Evolutionary conservation across 64 coral and sea anemone genomes (phyloP).

Genomic region (Orbicella faveolata): DNA sequence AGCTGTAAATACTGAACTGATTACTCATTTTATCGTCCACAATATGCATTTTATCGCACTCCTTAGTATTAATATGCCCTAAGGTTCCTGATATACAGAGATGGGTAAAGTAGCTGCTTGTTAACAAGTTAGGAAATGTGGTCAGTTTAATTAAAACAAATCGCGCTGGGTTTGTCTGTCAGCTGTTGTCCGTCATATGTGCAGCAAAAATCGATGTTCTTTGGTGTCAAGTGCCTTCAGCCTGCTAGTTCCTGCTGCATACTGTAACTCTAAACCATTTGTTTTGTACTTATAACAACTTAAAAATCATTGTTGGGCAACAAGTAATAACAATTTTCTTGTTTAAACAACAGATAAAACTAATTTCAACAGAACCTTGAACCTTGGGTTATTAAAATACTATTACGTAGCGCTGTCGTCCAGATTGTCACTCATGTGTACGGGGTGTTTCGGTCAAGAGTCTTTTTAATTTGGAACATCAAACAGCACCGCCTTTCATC

Average conservation of each 20-base stretch:
- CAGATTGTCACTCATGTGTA: neutral
- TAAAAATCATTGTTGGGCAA: neutral
- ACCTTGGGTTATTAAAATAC: conserved; percentile 16
- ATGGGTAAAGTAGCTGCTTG: neutral
- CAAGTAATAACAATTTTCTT: neutral
- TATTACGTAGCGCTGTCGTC: neutral
- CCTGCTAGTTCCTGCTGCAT: neutral
- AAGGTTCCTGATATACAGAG: neutral
- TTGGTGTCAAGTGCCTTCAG: neutral
- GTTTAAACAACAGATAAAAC: conserved; percentile 24
- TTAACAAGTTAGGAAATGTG: conserved; percentile 29
- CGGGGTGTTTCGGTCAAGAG: neutral
- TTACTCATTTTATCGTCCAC: neutral
- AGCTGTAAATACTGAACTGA: conserved; percentile 30
- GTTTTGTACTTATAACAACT: too few species aligned
- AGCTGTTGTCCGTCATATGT: neutral
- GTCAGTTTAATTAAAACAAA: neutral
- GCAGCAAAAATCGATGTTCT: neutral
- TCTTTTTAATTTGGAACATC: conserved; percentile 27
- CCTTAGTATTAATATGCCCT: neutral
- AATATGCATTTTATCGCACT: neutral
- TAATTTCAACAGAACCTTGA: neutral
- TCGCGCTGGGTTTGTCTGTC: neutral
- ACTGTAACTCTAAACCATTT: neutral
- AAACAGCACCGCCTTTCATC: conserved; percentile 35